A percentile compares a stretch with the other conserved stretches of the same genome.
These are phyloP conservation scores for Limnephilus marmoratus DNA, from an alignment of 2,888 invertebrate genomes.

Conservation along the genomic window DNA sequence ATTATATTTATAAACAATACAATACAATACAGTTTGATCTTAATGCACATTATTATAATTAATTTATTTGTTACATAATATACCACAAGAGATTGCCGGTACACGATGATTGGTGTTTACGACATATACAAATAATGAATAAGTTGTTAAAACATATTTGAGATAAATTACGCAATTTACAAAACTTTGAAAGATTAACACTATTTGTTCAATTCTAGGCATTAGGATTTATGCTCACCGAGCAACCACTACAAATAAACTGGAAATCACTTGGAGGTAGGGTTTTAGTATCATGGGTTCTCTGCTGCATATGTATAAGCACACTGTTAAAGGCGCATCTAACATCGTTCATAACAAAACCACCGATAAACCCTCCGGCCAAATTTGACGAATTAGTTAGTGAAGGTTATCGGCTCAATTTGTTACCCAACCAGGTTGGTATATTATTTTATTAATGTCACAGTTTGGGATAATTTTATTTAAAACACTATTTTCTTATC, in stretches of 20 bases:
- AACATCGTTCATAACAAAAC: slow-evolving; percentile 43
- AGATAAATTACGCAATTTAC: background rate
- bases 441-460: too few relatives aligned
- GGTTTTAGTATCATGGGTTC: slow-evolving; percentile 32
- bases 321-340: slow-evolving; percentile 45
- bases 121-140: too few relatives aligned
- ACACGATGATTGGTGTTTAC: too few relatives aligned
- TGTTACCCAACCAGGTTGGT: background rate
- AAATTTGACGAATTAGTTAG: slow-evolving; percentile 31
- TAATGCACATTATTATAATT: too few relatives aligned
- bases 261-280: background rate
- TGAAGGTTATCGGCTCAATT: background rate
- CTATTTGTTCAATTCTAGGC: slow-evolving; percentile 8
- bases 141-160: too few relatives aligned
- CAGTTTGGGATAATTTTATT: too few relatives aligned
- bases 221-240: slow-evolving; percentile 12
- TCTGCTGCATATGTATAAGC: slow-evolving; percentile 31
- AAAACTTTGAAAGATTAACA: background rate
- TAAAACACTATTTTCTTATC: too few relatives aligned
- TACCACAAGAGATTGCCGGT: too few relatives aligned
- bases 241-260: slow-evolving; percentile 18
- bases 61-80: too few relatives aligned
- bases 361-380: background rate
- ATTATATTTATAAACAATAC: background rate
- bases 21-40: background rate